Evolutionary conservation across 1,140 invertebrate genomes (phyloP), one percentile per base, ranked within the genome.

Genomic region (Drosophila varians): DNA sequence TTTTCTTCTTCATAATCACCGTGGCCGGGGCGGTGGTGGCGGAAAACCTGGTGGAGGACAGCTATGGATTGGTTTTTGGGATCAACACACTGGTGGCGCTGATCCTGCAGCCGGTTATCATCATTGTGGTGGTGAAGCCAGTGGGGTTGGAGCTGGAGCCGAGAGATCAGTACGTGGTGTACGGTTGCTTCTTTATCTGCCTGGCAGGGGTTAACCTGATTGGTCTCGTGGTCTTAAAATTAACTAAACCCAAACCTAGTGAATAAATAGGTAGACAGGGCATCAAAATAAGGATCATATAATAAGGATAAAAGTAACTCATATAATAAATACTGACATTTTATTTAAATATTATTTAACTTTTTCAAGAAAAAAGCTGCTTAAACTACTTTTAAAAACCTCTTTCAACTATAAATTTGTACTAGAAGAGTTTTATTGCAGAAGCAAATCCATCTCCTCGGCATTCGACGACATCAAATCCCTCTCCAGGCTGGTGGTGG

Each of bases 61-160:
- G 96, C 90, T 98, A 97, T 91, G 97, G 96, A 0, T 92, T 98
- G 6, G 94, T 99, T 68, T 98, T 98, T 92, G 97, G 97, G 16
- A 93, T 97, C 23, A 98, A 98, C 90, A 97, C 95, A 0, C 95
- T 98, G 51, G 43, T 96, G 1, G 96, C 96, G 12, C 92, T 98
- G 0, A 77, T 93, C 0, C 78, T 97, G 0, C 96, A 98, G 90
- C 94, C 95, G 2, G 86, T 97, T 14, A 83, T 98, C 2, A 98
- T 96, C 0, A 73, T 95, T 0, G 90, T 96, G 14, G 93, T 98
- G 1, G 91, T 93, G 25, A 68, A n/a, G 91, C 93, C 36, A 9
- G 74, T 62, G 2, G 91, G 90, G 0, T 79, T 93, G 11, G 75
- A 75, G 3, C 48, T 93, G 31, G 28, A 62, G 0, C 92, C 93